Evolutionary conservation across 2,113 vertebrate genomes (phyloP).

Genomic region (Ardeotis arabs): DNA sequence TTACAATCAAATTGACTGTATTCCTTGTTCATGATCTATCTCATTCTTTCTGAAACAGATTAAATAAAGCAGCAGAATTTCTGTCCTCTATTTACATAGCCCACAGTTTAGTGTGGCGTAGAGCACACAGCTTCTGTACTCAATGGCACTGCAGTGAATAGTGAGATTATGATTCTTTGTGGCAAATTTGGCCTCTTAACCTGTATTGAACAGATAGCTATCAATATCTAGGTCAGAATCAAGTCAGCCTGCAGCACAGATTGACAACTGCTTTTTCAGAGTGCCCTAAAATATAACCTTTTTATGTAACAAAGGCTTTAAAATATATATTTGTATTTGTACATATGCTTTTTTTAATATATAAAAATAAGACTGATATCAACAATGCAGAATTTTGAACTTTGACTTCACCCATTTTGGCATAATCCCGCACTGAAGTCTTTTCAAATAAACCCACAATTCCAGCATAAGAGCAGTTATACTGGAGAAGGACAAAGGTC

Average conservation of each 20-base stretch:
- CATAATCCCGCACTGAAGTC: background rate
- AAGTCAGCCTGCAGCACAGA: background rate
- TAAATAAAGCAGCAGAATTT: background rate
- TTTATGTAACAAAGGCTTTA: background rate
- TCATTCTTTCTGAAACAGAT: background rate
- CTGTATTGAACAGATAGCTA: background rate
- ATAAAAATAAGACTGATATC: background rate
- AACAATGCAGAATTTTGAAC: background rate
- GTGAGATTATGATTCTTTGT: accelerated
- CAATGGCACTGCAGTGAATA: background rate
- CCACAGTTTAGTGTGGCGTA: background rate
- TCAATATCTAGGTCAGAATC: background rate
- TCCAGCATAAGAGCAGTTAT: background rate
- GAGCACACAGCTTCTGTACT: background rate
- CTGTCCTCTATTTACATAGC: background rate
- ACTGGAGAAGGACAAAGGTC: background rate
- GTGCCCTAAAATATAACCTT: background rate
- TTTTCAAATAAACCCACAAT: background rate
- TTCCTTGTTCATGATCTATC: background rate
- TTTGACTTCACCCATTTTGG: background rate
- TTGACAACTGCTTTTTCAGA: background rate
- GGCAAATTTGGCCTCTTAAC: background rate
- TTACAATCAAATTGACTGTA: background rate
- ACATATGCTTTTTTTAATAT: background rate
- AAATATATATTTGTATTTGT: background rate